phyloP scores from a whole-genome alignment of 2,797 vertebrate genomes.

The Todus mexicanus region DNA sequence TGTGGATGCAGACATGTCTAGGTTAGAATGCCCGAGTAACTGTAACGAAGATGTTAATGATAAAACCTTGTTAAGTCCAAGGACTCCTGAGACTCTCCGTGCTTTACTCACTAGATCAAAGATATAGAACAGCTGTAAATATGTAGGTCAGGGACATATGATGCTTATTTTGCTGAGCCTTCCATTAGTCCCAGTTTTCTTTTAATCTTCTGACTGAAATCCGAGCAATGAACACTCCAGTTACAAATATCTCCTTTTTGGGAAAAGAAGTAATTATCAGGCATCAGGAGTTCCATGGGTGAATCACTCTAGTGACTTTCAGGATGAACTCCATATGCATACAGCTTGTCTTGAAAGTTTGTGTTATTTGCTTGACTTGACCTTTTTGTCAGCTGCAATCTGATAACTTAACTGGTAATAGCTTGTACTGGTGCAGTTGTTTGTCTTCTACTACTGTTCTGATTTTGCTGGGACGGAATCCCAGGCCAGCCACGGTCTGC shows the following conservation, averaged over 20 bases:
- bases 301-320: background rate
- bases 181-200: background rate
- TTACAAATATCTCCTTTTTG: background rate
- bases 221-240: background rate
- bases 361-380: background rate
- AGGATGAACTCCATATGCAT: background rate
- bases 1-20: background rate
- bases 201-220: background rate
- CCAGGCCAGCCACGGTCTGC: background rate
- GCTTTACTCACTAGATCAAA: background rate
- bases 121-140: background rate
- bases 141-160: background rate
- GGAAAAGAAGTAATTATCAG: background rate
- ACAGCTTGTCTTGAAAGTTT: background rate
- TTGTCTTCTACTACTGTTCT: background rate
- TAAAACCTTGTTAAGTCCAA: background rate
- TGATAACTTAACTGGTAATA: background rate
- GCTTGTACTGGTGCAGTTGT: background rate
- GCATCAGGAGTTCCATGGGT: background rate
- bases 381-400: background rate
- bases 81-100: background rate
- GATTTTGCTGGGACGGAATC: background rate
- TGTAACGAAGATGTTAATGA: background rate
- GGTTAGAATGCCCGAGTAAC: background rate
- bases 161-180: background rate